A percentile compares a stretch with the other conserved stretches of the same genome.
phyloP scores from a whole-genome alignment of 2,888 invertebrate genomes.

The Rotaria sp. region DNA sequence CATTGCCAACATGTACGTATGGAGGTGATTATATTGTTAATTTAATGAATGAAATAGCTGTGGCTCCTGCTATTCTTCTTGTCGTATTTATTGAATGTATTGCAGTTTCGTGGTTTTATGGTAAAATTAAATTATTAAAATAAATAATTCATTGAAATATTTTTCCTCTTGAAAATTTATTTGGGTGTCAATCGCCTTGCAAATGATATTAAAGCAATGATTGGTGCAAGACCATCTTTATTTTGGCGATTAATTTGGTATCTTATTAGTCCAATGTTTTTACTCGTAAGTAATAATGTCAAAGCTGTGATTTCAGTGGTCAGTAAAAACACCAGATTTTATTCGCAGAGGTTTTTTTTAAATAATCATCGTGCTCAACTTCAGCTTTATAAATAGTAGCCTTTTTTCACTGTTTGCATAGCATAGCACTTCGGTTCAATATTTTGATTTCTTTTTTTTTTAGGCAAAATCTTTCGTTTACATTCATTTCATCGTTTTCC shows the following conservation, averaged over 20 bases:
- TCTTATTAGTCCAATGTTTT: neutral
- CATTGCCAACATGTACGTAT: conserved; percentile 76
- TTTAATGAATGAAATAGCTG: conserved; percentile 37
- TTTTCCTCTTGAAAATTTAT: neutral
- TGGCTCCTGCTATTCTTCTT: conserved; percentile 37
- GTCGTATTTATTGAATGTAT: conserved; percentile 38
- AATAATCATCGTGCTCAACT: no score
- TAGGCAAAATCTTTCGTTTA: no score
- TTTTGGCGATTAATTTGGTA: conserved; percentile 28
- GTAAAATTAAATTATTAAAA: neutral
- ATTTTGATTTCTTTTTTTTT: no score
- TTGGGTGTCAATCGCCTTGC: conserved; percentile 9
- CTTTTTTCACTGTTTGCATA: no score
- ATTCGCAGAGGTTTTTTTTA: no score
- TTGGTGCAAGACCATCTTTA: neutral
- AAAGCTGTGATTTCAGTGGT: no score
- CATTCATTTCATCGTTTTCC: no score
- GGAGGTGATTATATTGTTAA: conserved; percentile 40
- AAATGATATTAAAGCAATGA: conserved; percentile 16
- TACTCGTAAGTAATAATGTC: neutral
- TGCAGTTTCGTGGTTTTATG: conserved; percentile 38
- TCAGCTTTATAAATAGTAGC: no score
- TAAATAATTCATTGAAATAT: neutral
- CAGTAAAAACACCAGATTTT: no score
- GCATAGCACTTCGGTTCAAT: no score